phyloP scores from a whole-genome alignment of 2,797 vertebrate genomes.

The Micromesistius poutassou region DNA sequence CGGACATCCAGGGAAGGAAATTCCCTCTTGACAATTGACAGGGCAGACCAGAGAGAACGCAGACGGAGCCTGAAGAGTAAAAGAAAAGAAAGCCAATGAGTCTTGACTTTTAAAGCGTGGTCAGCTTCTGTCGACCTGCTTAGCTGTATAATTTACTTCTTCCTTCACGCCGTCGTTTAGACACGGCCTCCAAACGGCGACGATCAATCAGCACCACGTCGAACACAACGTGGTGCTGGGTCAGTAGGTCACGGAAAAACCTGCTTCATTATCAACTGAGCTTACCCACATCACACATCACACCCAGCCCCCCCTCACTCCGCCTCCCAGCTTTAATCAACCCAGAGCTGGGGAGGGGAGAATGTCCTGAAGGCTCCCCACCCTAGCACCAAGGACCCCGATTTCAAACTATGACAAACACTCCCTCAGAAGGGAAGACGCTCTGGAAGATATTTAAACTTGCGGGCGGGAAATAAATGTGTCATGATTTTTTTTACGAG shows the following conservation, averaged over 20 bases:
- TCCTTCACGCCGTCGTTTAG: conserved; percentile 51
- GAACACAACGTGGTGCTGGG: conserved; percentile 35
- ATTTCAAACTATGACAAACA: not conserved
- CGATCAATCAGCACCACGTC: conserved; percentile 56
- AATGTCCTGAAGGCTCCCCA: not conserved
- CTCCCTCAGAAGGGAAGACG: not conserved
- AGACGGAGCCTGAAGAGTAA: not conserved
- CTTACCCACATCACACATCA: not conserved
- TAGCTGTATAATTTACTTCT: conserved; percentile 53
- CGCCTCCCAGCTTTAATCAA: not conserved
- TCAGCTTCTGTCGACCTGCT: conserved; percentile 17
- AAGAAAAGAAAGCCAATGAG: not conserved
- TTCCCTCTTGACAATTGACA: not conserved
- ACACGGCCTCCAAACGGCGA: conserved; percentile 6
- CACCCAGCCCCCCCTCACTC: not conserved
- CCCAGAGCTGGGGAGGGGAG: not conserved
- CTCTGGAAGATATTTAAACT: not conserved
- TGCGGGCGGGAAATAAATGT: not conserved
- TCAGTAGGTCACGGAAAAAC: conserved; percentile 22
- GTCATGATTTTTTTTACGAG: not conserved
- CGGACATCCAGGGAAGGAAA: not conserved
- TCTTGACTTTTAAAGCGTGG: not conserved
- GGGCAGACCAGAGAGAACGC: not conserved
- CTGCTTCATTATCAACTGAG: conserved; percentile 29
- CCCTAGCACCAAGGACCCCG: not conserved